Base-by-base conservation (phyloP, 2,113 vertebrate species). In the Perccottus glenii region DNA sequence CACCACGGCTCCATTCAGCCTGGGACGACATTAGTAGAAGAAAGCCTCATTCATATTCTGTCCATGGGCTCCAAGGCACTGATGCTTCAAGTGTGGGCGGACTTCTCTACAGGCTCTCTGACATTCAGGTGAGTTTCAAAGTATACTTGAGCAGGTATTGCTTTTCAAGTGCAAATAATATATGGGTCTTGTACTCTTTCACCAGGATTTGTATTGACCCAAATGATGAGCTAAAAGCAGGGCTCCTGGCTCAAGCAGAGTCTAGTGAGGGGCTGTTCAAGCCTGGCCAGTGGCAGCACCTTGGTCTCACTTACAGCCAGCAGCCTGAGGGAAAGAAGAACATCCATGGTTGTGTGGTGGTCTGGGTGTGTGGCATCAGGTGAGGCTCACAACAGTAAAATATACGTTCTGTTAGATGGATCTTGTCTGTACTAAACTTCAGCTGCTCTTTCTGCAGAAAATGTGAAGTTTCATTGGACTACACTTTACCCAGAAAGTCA, bases 51-150 rank as follows among this genome's bases (percentile, higher is more conserved):
- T 79, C 98, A 99, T 76, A 76, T 99, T 63, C 86, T 98, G 72
- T 98, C 98, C 15, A 67, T 99, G 92, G 98, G 98, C 69, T 99
- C 98, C 70, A 98, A 96, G 87, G 94, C 94, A 0, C 32, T 99
- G 87, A 99, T 98, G 96, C 93, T 99, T 64, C 98, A 99, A 92
- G 91, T 98, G 79, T 99, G 98, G 98, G 93, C 95, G 32, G 92
- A 96, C 83, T 81, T 97, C 77, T 93, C 85, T 46, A 93, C 87
- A 2, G 91, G 96, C 77, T 88, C 87, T 4, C 94, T 98, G 53
- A 91, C 93, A 64, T 98, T 99, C 92, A 95, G 98, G 98, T 98
- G 93, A 85, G 60, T 19, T 60, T 27, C 43, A n/a, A 14, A 8
- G 0, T 47, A 43, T 10, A n/a, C 32, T 32, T 4, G 5, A 67